These are phyloP conservation scores for Cheirogaleus medius DNA, from an alignment of 2,113 vertebrate species.

Conservation along the genomic window DNA sequence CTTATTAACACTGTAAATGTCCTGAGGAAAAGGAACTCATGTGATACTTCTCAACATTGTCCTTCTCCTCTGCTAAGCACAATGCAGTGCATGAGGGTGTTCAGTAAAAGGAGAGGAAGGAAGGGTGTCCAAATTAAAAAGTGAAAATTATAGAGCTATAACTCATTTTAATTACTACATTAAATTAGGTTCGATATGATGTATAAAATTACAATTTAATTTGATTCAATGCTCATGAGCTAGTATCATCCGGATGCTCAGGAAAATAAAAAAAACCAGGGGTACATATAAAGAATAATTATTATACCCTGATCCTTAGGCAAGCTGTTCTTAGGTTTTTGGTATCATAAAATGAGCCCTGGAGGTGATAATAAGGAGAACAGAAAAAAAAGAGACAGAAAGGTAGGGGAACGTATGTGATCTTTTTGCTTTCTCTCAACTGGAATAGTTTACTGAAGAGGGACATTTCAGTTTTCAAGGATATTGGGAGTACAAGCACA, in stretches of 20 bases:
- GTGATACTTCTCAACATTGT: not conserved
- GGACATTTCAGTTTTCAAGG: not conserved
- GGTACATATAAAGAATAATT: constrained; percentile 18
- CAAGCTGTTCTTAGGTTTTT: not conserved
- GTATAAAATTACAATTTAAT: constrained; percentile 65
- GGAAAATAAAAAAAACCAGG: not conserved
- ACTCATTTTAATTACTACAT: constrained; percentile 68
- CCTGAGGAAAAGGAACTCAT: not conserved
- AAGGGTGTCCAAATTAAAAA: not conserved
- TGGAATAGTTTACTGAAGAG: not conserved
- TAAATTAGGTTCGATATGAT: constrained; percentile 63
- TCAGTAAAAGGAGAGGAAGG: not conserved
- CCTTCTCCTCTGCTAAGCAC: not conserved
- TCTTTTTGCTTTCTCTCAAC: not conserved
- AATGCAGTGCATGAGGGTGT: not conserved
- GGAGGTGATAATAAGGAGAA: not conserved
- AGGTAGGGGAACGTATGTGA: not conserved
- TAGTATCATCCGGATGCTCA: not conserved
- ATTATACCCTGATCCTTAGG: not conserved
- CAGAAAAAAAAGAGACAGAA: not conserved
- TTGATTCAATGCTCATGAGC: constrained; percentile 51
- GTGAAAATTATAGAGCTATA: constrained; percentile 46
- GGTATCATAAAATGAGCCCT: not conserved
- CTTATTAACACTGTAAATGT: constrained; percentile 53
- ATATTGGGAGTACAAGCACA: not conserved